Conservation (phyloP, 2,888 invertebrate genomes). For the Eristalis intricaria region DNA sequence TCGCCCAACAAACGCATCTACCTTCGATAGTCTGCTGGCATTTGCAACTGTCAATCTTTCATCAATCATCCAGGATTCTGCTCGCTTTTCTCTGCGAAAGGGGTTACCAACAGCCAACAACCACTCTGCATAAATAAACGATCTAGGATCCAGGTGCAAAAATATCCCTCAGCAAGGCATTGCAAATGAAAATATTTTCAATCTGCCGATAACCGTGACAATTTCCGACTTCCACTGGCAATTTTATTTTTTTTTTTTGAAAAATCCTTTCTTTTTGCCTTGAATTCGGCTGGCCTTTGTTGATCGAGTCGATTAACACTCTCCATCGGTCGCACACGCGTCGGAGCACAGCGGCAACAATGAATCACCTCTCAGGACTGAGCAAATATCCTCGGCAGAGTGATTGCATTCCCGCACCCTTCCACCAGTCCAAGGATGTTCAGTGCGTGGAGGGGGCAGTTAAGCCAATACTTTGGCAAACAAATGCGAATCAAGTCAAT, state of each 20-base stretch:
- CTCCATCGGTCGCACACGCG: conserved; percentile 29
- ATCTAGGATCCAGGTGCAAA: conserved; percentile 59
- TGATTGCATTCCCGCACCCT: neutral
- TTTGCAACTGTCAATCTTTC: conserved; percentile 7
- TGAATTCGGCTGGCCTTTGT: conserved; percentile 21
- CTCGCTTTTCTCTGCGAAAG: conserved; percentile 20
- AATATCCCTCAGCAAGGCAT: conserved; percentile 23
- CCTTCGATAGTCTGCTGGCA: neutral
- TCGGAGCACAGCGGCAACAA: neutral
- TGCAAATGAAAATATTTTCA: conserved; percentile 48
- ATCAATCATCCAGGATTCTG: conserved; percentile 43
- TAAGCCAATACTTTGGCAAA: conserved; percentile 47
- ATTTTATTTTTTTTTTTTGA: conserved; percentile 1
- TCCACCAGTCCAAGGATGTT: neutral
- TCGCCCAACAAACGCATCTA: neutral
- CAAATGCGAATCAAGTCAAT: conserved; percentile 35
- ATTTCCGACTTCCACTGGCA: conserved; percentile 42
- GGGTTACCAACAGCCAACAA: conserved; percentile 11
- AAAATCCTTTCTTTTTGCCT: conserved; percentile 34
- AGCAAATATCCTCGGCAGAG: conserved; percentile 24
- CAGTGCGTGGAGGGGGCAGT: conserved; percentile 11
- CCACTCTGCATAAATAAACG: conserved; percentile 33
- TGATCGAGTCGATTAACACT: conserved; percentile 53
- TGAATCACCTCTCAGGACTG: conserved; percentile 32
- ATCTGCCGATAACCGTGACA: conserved; percentile 53